phyloP scores from a whole-genome alignment of 2,797 vertebrate genomes.

The Muscicapa comitata region DNA sequence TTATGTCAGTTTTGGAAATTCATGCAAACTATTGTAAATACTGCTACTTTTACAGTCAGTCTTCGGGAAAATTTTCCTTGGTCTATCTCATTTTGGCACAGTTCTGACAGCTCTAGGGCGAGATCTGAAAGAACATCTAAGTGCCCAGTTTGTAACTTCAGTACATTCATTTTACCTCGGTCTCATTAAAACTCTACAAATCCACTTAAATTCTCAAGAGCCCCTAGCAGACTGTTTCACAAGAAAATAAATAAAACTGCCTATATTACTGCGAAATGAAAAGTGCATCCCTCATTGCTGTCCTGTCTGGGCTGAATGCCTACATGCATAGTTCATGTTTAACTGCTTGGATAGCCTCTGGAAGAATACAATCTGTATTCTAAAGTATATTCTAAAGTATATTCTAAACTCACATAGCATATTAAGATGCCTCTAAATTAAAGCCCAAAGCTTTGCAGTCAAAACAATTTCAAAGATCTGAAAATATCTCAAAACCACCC shows the following conservation, averaged over 20 bases:
- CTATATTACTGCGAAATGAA: background rate
- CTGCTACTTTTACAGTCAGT: background rate
- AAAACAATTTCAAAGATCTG: background rate
- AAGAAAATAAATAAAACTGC: background rate
- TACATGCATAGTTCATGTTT: background rate
- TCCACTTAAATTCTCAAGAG: background rate
- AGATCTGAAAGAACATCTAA: background rate
- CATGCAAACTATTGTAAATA: background rate
- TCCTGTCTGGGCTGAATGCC: background rate
- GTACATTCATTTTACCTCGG: background rate
- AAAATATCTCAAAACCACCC: background rate
- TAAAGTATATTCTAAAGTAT: background rate
- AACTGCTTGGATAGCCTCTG: background rate
- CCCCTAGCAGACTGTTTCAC: background rate
- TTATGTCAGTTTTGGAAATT: slow-evolving; percentile 31
- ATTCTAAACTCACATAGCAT: background rate
- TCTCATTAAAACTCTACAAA: background rate
- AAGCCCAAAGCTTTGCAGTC: background rate
- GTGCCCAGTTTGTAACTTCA: background rate
- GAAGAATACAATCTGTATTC: background rate
- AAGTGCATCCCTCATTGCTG: background rate
- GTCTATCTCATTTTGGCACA: background rate
- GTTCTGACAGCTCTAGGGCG: background rate
- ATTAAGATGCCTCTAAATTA: background rate
- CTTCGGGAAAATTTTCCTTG: slow-evolving; percentile 18